Percentiles rank a stretch among this genome's conserved stretches.
phyloP scores from a whole-genome alignment of 1,140 invertebrate species.

The Pteromalus puparum region DNA sequence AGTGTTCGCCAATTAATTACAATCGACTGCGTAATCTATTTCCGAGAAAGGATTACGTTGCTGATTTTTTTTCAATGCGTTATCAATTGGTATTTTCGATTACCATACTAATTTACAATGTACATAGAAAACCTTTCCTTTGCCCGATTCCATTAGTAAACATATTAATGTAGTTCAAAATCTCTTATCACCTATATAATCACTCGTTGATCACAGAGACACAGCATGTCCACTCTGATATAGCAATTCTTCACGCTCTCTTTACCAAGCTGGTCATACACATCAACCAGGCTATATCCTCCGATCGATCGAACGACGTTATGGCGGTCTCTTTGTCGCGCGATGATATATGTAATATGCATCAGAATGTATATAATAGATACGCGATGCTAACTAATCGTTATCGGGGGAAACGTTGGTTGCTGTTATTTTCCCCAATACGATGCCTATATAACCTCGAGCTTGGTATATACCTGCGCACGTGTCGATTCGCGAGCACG shows the following conservation, averaged over 20 bases:
- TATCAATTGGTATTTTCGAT: too few relatives aligned
- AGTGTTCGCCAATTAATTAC: too few relatives aligned
- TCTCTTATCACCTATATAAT: neutral
- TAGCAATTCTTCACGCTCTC: conserved; percentile 32
- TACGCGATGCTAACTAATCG: conserved; percentile 69
- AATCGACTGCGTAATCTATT: too few relatives aligned
- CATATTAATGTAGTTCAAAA: too few relatives aligned
- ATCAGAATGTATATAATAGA: neutral
- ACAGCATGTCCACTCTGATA: neutral
- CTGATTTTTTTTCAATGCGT: too few relatives aligned
- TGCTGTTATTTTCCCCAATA: conserved; percentile 67
- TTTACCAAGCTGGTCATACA: conserved; percentile 30
- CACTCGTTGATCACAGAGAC: neutral
- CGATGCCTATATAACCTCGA: conserved; percentile 58
- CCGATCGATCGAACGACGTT: too few relatives aligned
- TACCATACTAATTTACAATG: too few relatives aligned
- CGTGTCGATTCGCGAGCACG: neutral
- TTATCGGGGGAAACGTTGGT: conserved; percentile 69
- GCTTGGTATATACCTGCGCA: neutral
- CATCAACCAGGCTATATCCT: neutral
- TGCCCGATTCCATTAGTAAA: too few relatives aligned
- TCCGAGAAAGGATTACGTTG: too few relatives aligned
- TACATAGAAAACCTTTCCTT: too few relatives aligned
- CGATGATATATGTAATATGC: neutral
- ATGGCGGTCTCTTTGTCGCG: neutral